Evolutionary conservation across 2,113 vertebrate species (phyloP).

Genomic region (Nyctibius bracteatus): DNA sequence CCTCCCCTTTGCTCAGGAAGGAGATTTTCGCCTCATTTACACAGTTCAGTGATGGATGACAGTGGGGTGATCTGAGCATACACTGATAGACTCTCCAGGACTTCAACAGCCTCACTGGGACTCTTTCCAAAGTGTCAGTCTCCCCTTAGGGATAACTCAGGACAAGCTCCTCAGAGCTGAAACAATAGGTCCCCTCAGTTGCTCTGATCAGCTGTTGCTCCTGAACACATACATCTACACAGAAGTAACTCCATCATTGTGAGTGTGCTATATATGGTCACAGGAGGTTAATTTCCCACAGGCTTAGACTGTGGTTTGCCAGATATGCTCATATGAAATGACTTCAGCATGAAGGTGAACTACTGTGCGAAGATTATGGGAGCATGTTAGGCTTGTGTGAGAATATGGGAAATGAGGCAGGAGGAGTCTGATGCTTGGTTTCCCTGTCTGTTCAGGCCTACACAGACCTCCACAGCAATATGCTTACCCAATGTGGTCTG

Average conservation of each 20-base stretch:
- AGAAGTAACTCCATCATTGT: no score
- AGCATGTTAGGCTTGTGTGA: background rate
- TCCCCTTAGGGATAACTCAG: background rate
- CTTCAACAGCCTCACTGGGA: background rate
- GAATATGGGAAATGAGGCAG: background rate
- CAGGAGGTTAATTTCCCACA: background rate
- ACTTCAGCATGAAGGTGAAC: background rate
- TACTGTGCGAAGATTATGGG: background rate
- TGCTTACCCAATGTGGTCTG: background rate
- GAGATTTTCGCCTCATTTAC: background rate
- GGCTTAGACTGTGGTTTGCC: background rate
- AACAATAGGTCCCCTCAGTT: rapidly evolving
- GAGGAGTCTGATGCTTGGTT: background rate
- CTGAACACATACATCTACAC: background rate
- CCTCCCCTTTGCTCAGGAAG: background rate
- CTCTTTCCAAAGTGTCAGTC: background rate
- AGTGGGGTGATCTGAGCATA: background rate
- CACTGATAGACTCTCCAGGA: background rate
- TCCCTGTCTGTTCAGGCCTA: background rate
- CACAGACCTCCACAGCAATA: background rate
- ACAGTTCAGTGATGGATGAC: background rate
- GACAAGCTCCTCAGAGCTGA: background rate
- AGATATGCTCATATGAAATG: background rate
- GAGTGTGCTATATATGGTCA: background rate
- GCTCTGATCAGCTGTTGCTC: background rate